Base-by-base conservation (phyloP, 1,140 invertebrate genomes). In the Bombus pyrosoma region DNA sequence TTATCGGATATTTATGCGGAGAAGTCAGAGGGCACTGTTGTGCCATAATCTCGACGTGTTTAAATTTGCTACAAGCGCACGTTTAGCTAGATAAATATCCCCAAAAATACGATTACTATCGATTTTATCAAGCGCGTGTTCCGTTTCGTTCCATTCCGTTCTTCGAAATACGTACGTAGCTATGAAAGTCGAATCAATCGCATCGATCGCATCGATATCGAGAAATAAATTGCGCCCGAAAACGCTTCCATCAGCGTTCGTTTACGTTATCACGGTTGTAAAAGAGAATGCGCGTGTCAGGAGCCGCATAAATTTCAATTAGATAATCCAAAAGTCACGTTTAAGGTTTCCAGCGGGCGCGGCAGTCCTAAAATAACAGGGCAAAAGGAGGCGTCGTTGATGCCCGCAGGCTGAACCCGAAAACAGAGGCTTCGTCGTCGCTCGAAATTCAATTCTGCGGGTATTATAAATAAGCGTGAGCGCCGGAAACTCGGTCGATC, bases 401-500 rank as follows among this genome's bases (percentile, higher is more conserved):
- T 69, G 84, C 87, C 87, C 86, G 88, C 88, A 88, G 86, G 74
- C 72, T 68, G 68, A 59, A 34, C 32, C 25, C 15, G 59, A 69
- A 37, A 69, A 69, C 59, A 72, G 64, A 87, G 64, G 71, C 79
- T 69, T 85, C 39, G 57, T n/a, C 47, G 47, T 80, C 79, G 80
- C 86, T 86, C 73, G 83, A 92, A 91, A 91, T 92, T 92, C 79
- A 82, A 79, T 89, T 83, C 88, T 91, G 87, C 89, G 92, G 87
- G 90, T 89, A 91, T 92, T 92, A 93, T 93, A 94, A 94, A 93
- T 94, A 93, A 93, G 92, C 90, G 86, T 89, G 86, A 92, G 82
- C 91, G 88, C 88, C 90, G 91, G 90, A 91, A 92, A 92, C 89
- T 85, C 90, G 90, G 86, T 74, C 91, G 83, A 86, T 91, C 89